Evolutionary conservation across 2,888 invertebrate genomes (phyloP).

Genomic region (Gymnosoma rotundatum): DNA sequence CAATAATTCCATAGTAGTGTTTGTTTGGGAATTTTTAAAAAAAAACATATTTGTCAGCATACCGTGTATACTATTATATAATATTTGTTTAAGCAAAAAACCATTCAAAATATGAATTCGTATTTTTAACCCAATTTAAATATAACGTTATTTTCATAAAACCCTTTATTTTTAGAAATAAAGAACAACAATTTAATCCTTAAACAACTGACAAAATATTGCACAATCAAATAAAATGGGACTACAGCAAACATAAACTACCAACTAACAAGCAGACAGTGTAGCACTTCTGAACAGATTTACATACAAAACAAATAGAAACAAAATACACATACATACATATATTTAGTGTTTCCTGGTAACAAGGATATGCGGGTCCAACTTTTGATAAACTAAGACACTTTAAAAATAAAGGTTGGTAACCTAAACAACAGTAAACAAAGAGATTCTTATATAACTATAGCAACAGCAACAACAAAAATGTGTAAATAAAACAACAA

Average conservation of each 20-base stretch:
- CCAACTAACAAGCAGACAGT: neutral
- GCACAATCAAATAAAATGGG: conserved; percentile 41
- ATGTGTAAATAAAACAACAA: conserved; percentile 41
- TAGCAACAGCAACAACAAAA: conserved; percentile 15
- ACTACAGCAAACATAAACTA: neutral
- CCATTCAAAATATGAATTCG: too few species aligned
- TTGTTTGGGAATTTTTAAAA: too few species aligned
- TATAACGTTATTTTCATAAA: too few species aligned
- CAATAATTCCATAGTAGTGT: too few species aligned
- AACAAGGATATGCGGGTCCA: conserved; percentile 50
- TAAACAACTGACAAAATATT: conserved; percentile 63
- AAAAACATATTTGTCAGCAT: too few species aligned
- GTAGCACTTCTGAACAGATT: conserved; percentile 1
- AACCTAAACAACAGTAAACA: conserved; percentile 6
- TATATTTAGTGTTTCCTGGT: conserved; percentile 4
- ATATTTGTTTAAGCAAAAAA: too few species aligned
- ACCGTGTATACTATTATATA: too few species aligned
- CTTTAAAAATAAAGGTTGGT: conserved; percentile 24
- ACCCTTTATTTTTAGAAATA: neutral
- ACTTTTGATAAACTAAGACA: conserved; percentile 34
- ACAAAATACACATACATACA: conserved; percentile 34
- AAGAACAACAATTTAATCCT: conserved; percentile 17
- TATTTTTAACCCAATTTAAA: too few species aligned
- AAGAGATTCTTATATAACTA: conserved; percentile 20
- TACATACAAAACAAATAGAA: conserved; percentile 30